Evolutionary conservation across 35 echinoderm and acorn worm genomes (phyloP), one percentile per base, ranked within the genome.

Genomic region (Amphiura filiformis): DNA sequence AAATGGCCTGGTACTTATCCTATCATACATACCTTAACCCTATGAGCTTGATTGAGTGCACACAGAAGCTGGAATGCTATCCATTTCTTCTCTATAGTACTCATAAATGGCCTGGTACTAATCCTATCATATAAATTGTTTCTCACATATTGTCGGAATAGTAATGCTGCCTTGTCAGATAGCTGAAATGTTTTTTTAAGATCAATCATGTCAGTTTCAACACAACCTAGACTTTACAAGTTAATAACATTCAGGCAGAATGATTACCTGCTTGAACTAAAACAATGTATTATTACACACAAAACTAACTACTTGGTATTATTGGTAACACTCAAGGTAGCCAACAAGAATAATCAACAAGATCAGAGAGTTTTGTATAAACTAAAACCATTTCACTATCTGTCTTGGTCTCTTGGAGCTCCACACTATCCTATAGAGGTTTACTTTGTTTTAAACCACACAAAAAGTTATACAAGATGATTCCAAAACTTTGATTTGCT

Each of bases 61-160:
- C 96, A 98, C 0, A 98, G 90, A n/a, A 98, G 65, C 84, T 98
- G 96, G 56, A 98, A 98, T 81, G 93, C 96, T 52, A 98, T 94
- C 96, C 96, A 98, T 39, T 98, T 98, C 76, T 98, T 98, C 76
- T 98, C 96, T 30, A 98, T 89, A 14, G 82, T 80, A 57, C 85
- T 92, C 61, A 98, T 87, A 76, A 98, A 98, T 41, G 96, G 96
- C 32, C 96, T 38, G 20, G 96, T 98, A 34, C 96, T 98, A 83
- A 98, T 93, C 12, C 96, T 86, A 44, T 98, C 96, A 75, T 98
- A 98, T 0, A 98, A 90, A 83, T 98, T 98, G 52, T 94, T 98
- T 0, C 92, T 89, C 0, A 98, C 92, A 84, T 94, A 98, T 56
- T 98, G 96, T 13, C 96, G 37, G 81, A 98, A 98, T 36, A 98